Percentiles rank a stretch among this genome's conserved stretches.
Evolutionary conservation across 2,113 vertebrate species (phyloP).

Genomic region (Patagioenas fasciata): DNA sequence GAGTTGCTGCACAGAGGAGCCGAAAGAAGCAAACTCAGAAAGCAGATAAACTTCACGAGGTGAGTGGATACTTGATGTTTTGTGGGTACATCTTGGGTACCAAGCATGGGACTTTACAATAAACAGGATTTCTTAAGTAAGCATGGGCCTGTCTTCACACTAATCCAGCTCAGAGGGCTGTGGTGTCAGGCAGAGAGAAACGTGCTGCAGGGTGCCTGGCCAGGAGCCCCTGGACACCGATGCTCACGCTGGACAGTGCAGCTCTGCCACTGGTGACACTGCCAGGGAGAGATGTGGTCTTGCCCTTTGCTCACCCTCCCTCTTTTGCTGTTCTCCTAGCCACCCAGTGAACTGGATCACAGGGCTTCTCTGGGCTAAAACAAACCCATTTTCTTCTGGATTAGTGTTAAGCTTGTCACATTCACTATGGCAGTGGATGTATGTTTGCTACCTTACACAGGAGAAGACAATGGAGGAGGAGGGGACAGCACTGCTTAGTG

Average conservation of each 20-base stretch:
- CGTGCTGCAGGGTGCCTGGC: background rate
- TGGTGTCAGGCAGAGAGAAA: background rate
- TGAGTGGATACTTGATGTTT: slow-evolving; percentile 49
- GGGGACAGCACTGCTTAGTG: background rate
- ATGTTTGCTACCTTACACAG: background rate
- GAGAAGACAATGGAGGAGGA: background rate
- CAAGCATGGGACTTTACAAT: accelerated
- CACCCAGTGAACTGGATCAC: background rate
- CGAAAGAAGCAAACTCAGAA: slow-evolving; percentile 92
- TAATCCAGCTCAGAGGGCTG: background rate
- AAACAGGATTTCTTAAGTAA: background rate
- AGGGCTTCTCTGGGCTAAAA: background rate
- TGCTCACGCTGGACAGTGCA: background rate
- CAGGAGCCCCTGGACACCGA: accelerated
- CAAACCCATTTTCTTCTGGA: background rate
- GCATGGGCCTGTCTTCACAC: background rate
- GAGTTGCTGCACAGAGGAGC: slow-evolving; percentile 91
- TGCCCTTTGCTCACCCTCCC: background rate
- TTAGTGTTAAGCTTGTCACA: accelerated
- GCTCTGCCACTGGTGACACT: background rate
- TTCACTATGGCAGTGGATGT: background rate
- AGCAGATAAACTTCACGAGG: slow-evolving; percentile 91
- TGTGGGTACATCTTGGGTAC: background rate
- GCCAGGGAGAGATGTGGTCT: accelerated
- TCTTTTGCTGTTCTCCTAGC: background rate